phyloP scores from a whole-genome alignment of 2,797 vertebrate species.

The Limnodromus scolopaceus region DNA sequence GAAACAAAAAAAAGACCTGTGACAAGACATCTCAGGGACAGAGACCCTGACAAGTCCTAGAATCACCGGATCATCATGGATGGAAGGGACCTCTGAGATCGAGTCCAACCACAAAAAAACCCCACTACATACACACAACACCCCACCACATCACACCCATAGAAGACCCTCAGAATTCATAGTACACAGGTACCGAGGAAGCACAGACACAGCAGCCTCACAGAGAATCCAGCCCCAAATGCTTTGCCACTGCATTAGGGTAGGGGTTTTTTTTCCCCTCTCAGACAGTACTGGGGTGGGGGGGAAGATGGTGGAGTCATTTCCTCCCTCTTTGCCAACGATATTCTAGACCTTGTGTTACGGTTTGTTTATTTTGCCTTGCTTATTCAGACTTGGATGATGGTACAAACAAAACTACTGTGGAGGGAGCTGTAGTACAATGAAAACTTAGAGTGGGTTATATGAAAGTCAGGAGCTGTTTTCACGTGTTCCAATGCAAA shows the following conservation, averaged over 20 bases:
- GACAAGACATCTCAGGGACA: not conserved
- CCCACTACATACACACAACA: too few relatives aligned
- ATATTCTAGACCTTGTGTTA: not conserved
- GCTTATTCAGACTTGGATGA: not conserved
- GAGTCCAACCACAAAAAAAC: too few relatives aligned
- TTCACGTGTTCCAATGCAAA: not conserved
- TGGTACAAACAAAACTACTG: not conserved
- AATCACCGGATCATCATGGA: too few relatives aligned
- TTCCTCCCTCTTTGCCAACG: not conserved
- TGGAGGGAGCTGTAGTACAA: not conserved
- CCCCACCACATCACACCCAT: too few relatives aligned
- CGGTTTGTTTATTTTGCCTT: not conserved
- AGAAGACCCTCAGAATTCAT: not conserved
- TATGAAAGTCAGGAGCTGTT: not conserved
- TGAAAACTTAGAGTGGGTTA: not conserved
- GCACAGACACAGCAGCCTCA: not conserved
- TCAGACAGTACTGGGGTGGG: accelerated
- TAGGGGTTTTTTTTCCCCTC: too few relatives aligned
- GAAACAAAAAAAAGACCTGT: not conserved
- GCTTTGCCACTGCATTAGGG: not conserved
- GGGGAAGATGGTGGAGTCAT: accelerated
- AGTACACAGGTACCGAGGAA: accelerated
- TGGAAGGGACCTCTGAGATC: too few relatives aligned
- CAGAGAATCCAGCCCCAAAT: not conserved
- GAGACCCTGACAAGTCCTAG: not conserved